phyloP scores from a whole-genome alignment of 1,140 invertebrate species.

The Chironomus tepperi region DNA sequence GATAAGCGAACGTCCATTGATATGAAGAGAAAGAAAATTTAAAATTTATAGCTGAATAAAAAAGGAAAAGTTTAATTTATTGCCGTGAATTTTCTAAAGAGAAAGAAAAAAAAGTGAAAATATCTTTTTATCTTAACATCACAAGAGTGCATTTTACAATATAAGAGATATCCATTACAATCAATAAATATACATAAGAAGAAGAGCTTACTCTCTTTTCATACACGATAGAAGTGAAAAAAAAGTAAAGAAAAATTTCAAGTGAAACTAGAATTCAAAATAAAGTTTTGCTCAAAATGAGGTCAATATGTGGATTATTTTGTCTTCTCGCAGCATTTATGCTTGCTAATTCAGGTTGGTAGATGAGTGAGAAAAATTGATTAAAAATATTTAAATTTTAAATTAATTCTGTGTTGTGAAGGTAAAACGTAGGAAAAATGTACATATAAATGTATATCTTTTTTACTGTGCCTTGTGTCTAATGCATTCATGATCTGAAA shows the following conservation, averaged over 20 bases:
- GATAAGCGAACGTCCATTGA: not conserved
- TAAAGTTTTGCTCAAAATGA: not conserved
- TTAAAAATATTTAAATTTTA: not conserved
- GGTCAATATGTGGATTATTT: constrained; percentile 13
- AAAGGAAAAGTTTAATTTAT: not conserved
- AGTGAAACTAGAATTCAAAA: constrained; percentile 8
- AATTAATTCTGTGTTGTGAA: not conserved
- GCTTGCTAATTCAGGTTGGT: constrained; percentile 6
- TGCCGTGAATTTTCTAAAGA: not conserved
- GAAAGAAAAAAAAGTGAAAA: constrained; percentile 9
- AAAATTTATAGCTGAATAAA: too few species aligned
- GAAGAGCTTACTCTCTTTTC: too few species aligned
- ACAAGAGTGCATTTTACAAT: too few species aligned
- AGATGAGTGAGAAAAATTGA: constrained; percentile 4
- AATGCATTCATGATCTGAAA: constrained; percentile 2
- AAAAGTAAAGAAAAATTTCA: not conserved
- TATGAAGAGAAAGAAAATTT: not conserved
- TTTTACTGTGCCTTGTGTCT: not conserved
- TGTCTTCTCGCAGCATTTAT: not conserved
- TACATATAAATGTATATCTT: not conserved
- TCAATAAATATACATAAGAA: not conserved
- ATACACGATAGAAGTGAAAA: not conserved
- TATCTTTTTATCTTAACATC: not conserved
- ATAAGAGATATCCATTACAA: not conserved
- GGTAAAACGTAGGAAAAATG: not conserved